Evolutionary conservation across 2,888 invertebrate genomes (phyloP).

Genomic region (Campoletis raptor): DNA sequence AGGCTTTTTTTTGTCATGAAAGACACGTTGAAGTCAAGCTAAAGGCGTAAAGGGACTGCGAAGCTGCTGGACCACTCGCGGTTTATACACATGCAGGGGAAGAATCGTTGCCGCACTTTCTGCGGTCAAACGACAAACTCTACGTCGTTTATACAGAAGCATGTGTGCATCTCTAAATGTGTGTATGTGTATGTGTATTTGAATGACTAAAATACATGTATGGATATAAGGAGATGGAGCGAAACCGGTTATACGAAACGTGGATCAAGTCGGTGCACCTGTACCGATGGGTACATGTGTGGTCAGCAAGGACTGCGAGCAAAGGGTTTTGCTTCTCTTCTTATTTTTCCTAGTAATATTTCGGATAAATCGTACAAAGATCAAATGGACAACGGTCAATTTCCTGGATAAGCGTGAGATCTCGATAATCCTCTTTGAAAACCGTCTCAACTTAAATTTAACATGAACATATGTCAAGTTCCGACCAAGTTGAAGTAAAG

Average conservation of each 20-base stretch:
- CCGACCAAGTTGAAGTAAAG: too few species aligned
- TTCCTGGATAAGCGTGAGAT: neutral
- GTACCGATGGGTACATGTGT: constrained; percentile 45
- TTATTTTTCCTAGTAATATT: constrained; percentile 7
- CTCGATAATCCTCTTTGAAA: neutral
- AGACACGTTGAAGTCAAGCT: constrained; percentile 2
- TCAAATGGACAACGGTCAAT: neutral
- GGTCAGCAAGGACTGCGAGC: constrained; percentile 2
- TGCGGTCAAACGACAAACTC: constrained; percentile 50
- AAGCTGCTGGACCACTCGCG: constrained; percentile 27
- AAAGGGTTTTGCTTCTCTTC: constrained; percentile 10
- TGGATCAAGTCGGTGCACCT: constrained; percentile 59
- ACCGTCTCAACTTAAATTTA: neutral
- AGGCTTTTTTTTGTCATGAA: constrained; percentile 17
- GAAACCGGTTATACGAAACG: constrained; percentile 60
- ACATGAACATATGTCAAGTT: neutral
- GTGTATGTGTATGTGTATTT: neutral
- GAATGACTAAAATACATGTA: constrained; percentile 44
- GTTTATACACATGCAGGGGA: constrained; percentile 25
- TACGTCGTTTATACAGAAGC: constrained; percentile 38
- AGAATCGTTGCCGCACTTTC: constrained; percentile 36
- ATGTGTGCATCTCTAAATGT: neutral
- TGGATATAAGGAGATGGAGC: constrained; percentile 16
- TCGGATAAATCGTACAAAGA: neutral
- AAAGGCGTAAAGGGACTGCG: constrained; percentile 4